A percentile compares a stretch with the other conserved stretches of the same genome.
Conservation (phyloP, 2,797 vertebrate genomes). For the Halcyon leucocephala region DNA sequence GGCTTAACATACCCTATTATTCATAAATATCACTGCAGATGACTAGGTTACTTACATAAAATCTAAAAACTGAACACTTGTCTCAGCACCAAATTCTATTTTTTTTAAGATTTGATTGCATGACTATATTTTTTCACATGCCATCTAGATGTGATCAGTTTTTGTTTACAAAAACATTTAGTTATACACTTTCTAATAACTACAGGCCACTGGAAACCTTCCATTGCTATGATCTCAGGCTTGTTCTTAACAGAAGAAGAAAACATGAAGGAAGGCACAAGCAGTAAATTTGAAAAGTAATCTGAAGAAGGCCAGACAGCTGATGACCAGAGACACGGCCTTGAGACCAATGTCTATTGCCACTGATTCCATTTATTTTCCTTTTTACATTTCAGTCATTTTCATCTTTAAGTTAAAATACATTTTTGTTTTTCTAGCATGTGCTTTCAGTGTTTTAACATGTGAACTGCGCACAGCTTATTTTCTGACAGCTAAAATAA, state of each 20-base stretch:
- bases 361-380: not conserved
- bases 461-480: not conserved
- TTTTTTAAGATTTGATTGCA: not conserved
- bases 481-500: not conserved
- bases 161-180: not conserved
- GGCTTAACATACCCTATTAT: not conserved
- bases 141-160: not conserved
- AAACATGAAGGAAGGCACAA: rapidly evolving
- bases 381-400: not conserved
- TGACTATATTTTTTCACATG: not conserved
- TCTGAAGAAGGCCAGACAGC: not conserved
- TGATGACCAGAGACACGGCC: not conserved
- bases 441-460: not conserved
- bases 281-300: not conserved
- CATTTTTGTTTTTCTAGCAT: not conserved
- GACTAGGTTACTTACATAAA: not conserved
- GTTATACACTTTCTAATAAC: not conserved
- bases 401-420: not conserved
- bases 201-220: not conserved
- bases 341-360: not conserved
- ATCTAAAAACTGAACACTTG: not conserved
- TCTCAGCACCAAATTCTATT: not conserved
- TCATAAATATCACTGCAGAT: not conserved
- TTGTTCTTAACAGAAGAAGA: not conserved
- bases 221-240: not conserved